Conservation (phyloP, 2,797 vertebrate species). For the Pristis pectinata region DNA sequence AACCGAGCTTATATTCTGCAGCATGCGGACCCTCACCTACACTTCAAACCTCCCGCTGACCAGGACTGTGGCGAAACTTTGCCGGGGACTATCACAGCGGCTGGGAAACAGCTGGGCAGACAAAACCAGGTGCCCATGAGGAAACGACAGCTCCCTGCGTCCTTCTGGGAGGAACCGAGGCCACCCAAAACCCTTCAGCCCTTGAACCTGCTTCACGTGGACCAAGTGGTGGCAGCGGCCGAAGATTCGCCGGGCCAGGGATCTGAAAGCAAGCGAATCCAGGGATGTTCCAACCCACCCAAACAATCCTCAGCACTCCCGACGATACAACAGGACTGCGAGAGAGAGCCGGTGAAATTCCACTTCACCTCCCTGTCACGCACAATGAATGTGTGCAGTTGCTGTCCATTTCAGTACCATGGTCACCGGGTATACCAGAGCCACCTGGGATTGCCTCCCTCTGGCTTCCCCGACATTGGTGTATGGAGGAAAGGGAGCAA, state of each 20-base stretch:
- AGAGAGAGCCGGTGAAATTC: conserved; percentile 63
- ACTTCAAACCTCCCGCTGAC: background rate
- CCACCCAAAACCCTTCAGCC: conserved; percentile 55
- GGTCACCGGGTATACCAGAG: conserved; percentile 73
- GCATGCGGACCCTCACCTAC: conserved; percentile 43
- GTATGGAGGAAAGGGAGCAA: conserved; percentile 68
- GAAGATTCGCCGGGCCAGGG: conserved; percentile 40
- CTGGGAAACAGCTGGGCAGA: conserved; percentile 44
- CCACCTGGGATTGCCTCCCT: conserved; percentile 61
- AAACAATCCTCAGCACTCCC: conserved; percentile 45
- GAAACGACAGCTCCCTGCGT: conserved; percentile 89
- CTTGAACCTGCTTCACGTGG: conserved; percentile 46
- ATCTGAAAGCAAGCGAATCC: conserved; percentile 45
- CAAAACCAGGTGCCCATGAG: conserved; percentile 88
- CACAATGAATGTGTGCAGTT: conserved; percentile 67
- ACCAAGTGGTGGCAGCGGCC: conserved; percentile 46
- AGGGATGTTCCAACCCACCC: conserved; percentile 48
- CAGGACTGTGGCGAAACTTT: conserved; percentile 38
- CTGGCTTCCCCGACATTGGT: conserved; percentile 57
- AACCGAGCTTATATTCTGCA: background rate
- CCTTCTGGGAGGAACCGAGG: conserved; percentile 94
- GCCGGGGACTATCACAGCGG: conserved; percentile 44
- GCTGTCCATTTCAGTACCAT: conserved; percentile 80
- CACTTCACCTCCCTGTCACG: conserved; percentile 55
- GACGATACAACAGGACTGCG: conserved; percentile 45